These are phyloP conservation scores for Brotogeris chrysoptera DNA, from an alignment of 2,797 vertebrate species.

Conservation along the genomic window DNA sequence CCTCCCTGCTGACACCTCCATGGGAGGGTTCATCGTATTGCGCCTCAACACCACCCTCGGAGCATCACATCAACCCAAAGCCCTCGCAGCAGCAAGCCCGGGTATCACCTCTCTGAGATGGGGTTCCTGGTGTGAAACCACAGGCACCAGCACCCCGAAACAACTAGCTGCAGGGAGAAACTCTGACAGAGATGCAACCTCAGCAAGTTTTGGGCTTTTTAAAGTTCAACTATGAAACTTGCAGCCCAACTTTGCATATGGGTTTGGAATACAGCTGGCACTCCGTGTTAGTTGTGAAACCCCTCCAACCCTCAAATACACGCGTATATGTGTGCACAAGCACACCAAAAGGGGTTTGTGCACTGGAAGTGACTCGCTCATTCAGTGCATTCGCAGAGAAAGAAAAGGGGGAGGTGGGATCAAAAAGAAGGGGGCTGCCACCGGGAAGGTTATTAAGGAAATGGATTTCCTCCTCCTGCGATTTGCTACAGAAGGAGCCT, in stretches of 20 bases:
- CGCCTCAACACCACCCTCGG: background rate
- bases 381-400: background rate
- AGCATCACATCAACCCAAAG: background rate
- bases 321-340: too few relatives aligned
- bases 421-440: background rate
- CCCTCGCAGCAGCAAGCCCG: background rate
- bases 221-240: background rate
- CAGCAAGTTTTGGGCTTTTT: background rate
- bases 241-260: slow-evolving; percentile 9
- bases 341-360: background rate
- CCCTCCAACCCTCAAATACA: background rate
- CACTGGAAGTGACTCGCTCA: background rate
- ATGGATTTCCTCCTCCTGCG: slow-evolving; percentile 19
- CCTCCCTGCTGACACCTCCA: background rate
- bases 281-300: background rate
- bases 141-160: background rate
- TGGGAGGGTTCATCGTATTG: rapidly evolving
- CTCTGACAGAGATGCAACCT: background rate
- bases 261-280: background rate
- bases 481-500: slow-evolving; percentile 42
- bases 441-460: slow-evolving; percentile 9
- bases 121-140: rapidly evolving
- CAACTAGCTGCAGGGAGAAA: background rate
- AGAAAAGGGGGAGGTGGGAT: rapidly evolving
- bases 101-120: rapidly evolving